Base-by-base conservation (phyloP, 2,797 vertebrate species). In the Acridotheres tristis region DNA sequence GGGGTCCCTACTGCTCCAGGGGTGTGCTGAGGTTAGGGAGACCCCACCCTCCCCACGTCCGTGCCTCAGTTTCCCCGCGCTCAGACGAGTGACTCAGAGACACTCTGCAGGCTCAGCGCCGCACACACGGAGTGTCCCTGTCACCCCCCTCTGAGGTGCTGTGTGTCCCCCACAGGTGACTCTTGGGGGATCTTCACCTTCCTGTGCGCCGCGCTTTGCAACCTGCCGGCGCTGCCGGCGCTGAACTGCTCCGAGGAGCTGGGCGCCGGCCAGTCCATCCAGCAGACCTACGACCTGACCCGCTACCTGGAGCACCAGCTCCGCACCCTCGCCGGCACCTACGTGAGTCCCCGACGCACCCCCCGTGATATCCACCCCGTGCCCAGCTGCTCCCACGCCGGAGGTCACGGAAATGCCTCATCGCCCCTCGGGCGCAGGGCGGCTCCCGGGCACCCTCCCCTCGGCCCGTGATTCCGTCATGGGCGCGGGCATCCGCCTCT, bases 251-350 rank as follows among this genome's bases (percentile, higher is more conserved):
- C 98, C 91, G 99, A 98, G 81, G 99, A 99, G 96, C 98, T 97
- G 63, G 97, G 97, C 16, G 96, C 98, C 13, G 97, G 97, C 67
- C 97, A 98, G 81, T 99, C 99, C 11, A 99, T 99, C 96, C 99
- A 99, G 96, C 99, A 99, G 97, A 99, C 99, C 19, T 99, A 99
- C 51, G 99, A 99, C 97, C 98, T 99, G 95, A 99, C 99, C 94
- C 99, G 99, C 94, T 99, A 99, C 97, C 98, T 99, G 98, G 99
- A 99, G 97, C 99, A 99, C 94, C 99, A 99, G 97, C 98, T 99
- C 83, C 99, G 99, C 92, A 98, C 99, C 94, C 98, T 99, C 96
- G 99, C 99, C 93, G 98, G 99, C 92, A 98, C 99, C 94, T 99
- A 99, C 45, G 99, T 99, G 97, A 99, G 87, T 83, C 17, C 32